These are phyloP conservation scores for Ophthalmolycus amberensis DNA, from an alignment of 2,113 vertebrate species.

Conservation along the genomic window DNA sequence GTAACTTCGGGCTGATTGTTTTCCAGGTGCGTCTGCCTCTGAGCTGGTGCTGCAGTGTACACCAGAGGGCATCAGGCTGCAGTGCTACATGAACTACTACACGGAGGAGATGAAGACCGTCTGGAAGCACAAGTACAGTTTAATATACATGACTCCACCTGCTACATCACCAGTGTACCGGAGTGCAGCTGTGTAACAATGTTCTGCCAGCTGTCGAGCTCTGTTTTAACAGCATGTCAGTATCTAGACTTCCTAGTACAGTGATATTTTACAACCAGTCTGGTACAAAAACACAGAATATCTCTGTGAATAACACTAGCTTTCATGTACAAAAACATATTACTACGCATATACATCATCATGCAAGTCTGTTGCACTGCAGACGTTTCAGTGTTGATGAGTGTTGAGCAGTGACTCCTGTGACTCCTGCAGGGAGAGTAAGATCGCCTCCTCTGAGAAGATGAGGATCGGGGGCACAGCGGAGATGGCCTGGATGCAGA, in stretches of 20 bases:
- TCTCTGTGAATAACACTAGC: neutral
- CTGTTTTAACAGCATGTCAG: neutral
- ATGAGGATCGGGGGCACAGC: conserved; percentile 92
- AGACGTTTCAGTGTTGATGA: neutral
- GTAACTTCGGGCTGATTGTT: neutral
- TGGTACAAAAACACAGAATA: neutral
- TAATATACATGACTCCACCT: neutral
- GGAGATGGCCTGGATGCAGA: conserved; percentile 96
- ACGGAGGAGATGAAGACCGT: conserved; percentile 94
- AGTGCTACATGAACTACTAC: conserved; percentile 96
- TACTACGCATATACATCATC: neutral
- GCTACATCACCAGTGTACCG: neutral
- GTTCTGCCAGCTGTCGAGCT: neutral
- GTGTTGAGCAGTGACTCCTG: neutral
- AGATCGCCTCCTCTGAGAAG: conserved; percentile 95
- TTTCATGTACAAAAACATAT: neutral
- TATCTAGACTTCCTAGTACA: neutral
- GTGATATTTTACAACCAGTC: neutral
- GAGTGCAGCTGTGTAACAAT: too few species aligned
- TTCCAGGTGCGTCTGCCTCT: conserved; percentile 91
- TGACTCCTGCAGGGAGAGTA: conserved; percentile 86
- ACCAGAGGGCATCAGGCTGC: conserved; percentile 95
- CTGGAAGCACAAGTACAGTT: conserved; percentile 92
- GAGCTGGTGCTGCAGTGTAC: conserved; percentile 93
- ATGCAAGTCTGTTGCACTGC: neutral